Conservation (phyloP, 2,888 invertebrate genomes). For the Agelastica alni region DNA sequence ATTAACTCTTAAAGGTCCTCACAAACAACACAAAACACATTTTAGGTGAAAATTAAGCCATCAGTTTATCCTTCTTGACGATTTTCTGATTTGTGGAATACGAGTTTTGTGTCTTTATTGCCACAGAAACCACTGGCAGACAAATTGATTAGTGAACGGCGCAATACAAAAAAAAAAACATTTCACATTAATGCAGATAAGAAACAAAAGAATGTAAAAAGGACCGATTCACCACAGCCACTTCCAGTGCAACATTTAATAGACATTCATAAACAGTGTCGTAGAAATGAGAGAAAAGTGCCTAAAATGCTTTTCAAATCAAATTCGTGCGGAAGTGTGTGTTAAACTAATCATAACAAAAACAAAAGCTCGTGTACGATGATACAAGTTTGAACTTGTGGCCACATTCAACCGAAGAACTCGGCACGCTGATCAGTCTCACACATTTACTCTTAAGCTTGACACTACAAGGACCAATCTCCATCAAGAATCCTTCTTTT, state of each 20-base stretch:
- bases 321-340: no score
- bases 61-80: slow-evolving; percentile 3
- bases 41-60: neutral
- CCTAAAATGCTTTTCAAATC: no score
- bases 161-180: slow-evolving; percentile 12
- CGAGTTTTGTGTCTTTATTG: slow-evolving; percentile 18
- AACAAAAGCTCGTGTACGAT: no score
- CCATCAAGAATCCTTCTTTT: no score
- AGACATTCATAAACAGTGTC: neutral
- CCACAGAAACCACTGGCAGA: slow-evolving; percentile 20
- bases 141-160: slow-evolving; percentile 25
- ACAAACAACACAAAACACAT: neutral
- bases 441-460: no score
- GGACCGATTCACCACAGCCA: slow-evolving; percentile 27
- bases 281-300: neutral
- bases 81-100: slow-evolving; percentile 18
- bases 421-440: no score
- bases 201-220: slow-evolving; percentile 19
- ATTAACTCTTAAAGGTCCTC: no score
- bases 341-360: no score
- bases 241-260: neutral
- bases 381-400: no score
- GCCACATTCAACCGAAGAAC: no score
- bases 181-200: slow-evolving; percentile 18
- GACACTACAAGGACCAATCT: no score